Conservation (phyloP, 2,888 invertebrate genomes). For the Diadegma fenestrale region DNA sequence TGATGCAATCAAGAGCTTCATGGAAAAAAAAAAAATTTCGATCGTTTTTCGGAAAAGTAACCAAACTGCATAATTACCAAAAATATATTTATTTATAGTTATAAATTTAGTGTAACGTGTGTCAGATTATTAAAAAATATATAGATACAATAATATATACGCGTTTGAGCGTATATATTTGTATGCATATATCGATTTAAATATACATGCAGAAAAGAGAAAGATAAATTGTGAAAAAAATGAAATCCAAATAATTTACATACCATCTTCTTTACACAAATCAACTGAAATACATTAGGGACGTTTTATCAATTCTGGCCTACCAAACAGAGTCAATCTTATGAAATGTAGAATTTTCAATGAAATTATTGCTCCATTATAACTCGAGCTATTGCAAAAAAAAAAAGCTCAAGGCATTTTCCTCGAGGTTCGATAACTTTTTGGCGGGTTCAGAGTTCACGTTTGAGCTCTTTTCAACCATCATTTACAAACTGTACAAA, state of each 20-base stretch:
- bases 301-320: constrained; percentile 79
- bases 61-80: too few relatives aligned
- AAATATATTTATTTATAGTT: not conserved
- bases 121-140: constrained; percentile 20
- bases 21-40: too few relatives aligned
- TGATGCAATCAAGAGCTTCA: too few relatives aligned
- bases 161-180: constrained; percentile 21
- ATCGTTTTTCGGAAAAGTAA: too few relatives aligned
- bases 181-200: constrained; percentile 64
- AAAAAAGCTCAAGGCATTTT: constrained; percentile 16
- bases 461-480: not conserved
- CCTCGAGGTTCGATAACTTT: not conserved
- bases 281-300: constrained; percentile 82
- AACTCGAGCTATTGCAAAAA: constrained; percentile 11
- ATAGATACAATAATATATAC: constrained; percentile 52
- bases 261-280: constrained; percentile 84
- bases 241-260: constrained; percentile 81
- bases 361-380: constrained; percentile 31
- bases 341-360: constrained; percentile 34
- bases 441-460: not conserved
- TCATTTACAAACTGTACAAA: not conserved
- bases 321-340: constrained; percentile 62
- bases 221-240: constrained; percentile 71
- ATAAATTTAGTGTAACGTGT: constrained; percentile 64
- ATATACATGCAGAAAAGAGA: constrained; percentile 79